Percentiles rank a stretch among this genome's conserved stretches.
phyloP scores from a whole-genome alignment of 2,113 vertebrate genomes.

The Cygnus atratus region DNA sequence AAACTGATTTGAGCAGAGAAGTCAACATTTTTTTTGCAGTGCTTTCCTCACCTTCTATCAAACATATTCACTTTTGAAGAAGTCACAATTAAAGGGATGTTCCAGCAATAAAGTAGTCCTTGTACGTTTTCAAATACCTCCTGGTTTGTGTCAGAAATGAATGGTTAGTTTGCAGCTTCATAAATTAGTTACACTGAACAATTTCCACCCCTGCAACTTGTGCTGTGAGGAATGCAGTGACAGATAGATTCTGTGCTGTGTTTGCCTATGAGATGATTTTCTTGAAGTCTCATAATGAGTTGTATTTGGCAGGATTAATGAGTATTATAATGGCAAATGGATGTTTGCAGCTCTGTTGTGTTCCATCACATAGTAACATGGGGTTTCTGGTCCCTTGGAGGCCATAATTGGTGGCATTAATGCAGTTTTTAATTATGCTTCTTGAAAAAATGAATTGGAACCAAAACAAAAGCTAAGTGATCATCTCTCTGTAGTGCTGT shows the following conservation, averaged over 20 bases:
- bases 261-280: conserved; percentile 99
- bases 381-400: conserved; percentile 89
- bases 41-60: neutral
- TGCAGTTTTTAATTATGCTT: conserved; percentile 98
- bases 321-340: conserved; percentile 95
- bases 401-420: conserved; percentile 92
- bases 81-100: neutral
- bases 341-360: conserved; percentile 91
- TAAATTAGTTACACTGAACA: conserved; percentile 74
- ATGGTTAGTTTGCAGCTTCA: conserved; percentile 71
- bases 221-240: conserved; percentile 80
- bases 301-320: conserved; percentile 99
- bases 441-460: conserved; percentile 91
- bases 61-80: neutral
- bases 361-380: conserved; percentile 92
- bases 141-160: conserved; percentile 63
- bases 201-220: conserved; percentile 76
- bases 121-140: conserved; percentile 46
- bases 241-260: conserved; percentile 90
- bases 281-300: conserved; percentile 95
- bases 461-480: conserved; percentile 88
- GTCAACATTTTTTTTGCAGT: neutral
- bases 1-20: neutral
- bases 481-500: conserved; percentile 77
- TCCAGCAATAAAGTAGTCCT: conserved; percentile 10